Percentiles rank a stretch among this genome's conserved stretches.
Evolutionary conservation across 1,140 invertebrate species (phyloP).

Genomic region (Lepidurus couesii): DNA sequence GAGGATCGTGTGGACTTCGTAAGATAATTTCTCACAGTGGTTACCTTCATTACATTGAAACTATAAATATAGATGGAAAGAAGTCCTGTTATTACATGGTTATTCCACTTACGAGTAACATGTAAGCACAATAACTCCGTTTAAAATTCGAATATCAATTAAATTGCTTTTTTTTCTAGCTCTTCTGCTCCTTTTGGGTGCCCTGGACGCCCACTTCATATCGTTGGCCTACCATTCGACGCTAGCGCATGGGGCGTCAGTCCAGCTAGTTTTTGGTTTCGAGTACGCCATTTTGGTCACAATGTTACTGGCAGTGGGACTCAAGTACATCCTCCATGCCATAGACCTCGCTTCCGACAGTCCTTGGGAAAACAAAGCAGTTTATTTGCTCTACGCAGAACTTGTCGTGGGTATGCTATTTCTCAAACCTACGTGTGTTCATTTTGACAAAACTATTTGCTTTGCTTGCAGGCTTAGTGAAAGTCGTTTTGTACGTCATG

Average conservation of each 20-base stretch:
- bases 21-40: constrained; percentile 46
- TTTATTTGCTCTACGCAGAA: constrained; percentile 94
- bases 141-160: not conserved
- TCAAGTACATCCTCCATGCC: constrained; percentile 93
- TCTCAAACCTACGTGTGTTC: not conserved
- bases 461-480: constrained; percentile 54
- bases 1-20: constrained; percentile 99
- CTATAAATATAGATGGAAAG: constrained; percentile 81
- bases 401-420: constrained; percentile 78
- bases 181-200: constrained; percentile 70
- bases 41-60: not conserved
- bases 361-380: constrained; percentile 99
- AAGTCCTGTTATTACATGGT: constrained; percentile 89
- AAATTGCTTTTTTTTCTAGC: constrained; percentile 45
- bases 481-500: constrained; percentile 84
- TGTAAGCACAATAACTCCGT: constrained; percentile 51
- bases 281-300: constrained; percentile 97
- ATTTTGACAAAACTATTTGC: not conserved
- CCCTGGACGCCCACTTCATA: constrained; percentile 83
- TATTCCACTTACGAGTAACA: constrained; percentile 91
- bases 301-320: constrained; percentile 84
- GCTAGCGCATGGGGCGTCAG: constrained; percentile 88
- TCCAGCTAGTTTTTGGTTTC: constrained; percentile 98
- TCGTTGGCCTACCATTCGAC: constrained; percentile 92
- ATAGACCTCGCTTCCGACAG: constrained; percentile 91